Evolutionary conservation across 2,797 vertebrate species (phyloP).

Genomic region (Hirundo rustica): DNA sequence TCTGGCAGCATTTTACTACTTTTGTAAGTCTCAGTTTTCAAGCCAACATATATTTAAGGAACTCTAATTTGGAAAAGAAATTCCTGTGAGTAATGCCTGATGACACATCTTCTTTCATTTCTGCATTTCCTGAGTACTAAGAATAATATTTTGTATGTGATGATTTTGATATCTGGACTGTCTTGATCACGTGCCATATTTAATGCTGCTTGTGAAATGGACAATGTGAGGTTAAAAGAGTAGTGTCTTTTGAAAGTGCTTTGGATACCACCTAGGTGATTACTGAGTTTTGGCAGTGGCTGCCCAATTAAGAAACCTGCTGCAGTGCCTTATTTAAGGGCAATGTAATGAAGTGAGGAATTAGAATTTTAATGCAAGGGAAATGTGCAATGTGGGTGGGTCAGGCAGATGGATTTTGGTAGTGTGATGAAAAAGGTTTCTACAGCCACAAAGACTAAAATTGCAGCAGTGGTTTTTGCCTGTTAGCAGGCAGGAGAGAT

Average conservation of each 20-base stretch:
- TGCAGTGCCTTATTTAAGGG: conserved; percentile 31
- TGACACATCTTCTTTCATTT: background rate
- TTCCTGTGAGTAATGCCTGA: background rate
- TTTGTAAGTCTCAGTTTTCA: background rate
- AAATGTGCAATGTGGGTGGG: conserved; percentile 14
- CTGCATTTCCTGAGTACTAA: background rate
- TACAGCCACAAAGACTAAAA: conserved; percentile 16
- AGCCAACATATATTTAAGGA: background rate
- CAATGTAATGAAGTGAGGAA: background rate
- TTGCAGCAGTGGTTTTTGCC: conserved; percentile 8
- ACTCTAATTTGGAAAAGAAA: background rate
- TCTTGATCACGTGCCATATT: background rate
- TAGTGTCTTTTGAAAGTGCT: background rate
- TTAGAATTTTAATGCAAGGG: conserved; percentile 31
- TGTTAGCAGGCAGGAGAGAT: background rate
- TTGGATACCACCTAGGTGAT: conserved; percentile 16
- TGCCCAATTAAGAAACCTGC: background rate
- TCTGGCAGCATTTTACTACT: background rate
- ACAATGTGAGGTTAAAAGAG: background rate
- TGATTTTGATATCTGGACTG: background rate
- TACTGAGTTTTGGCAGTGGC: conserved; percentile 32
- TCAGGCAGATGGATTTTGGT: conserved; percentile 17
- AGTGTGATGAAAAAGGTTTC: background rate
- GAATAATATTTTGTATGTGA: background rate
- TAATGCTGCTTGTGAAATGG: background rate